Evolutionary conservation across 2,113 vertebrate species (phyloP).

Genomic region (Pseudorhombus dupliciocellatus): DNA sequence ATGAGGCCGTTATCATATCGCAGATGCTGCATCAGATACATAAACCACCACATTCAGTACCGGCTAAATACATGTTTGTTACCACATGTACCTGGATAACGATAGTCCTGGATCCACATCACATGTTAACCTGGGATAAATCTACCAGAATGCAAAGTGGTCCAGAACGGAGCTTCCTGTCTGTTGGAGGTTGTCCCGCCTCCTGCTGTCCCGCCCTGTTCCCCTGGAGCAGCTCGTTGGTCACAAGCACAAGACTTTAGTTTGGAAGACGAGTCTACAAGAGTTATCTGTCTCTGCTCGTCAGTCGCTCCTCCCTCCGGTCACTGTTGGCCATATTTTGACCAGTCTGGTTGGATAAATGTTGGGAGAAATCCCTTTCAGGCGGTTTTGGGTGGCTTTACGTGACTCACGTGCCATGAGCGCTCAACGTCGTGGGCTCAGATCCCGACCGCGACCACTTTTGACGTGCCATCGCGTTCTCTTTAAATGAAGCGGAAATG

Average conservation of each 20-base stretch:
- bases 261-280: neutral
- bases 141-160: no score
- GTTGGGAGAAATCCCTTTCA: conserved; percentile 16
- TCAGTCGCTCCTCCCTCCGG: conserved; percentile 15
- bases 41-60: no score
- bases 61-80: no score
- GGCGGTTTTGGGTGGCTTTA: conserved; percentile 1
- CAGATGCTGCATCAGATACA: no score
- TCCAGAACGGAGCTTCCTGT: no score
- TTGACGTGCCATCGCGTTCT: neutral
- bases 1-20: no score
- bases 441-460: conserved; percentile 10
- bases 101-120: no score
- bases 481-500: conserved; percentile 13
- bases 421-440: neutral
- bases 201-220: neutral
- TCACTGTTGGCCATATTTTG: conserved; percentile 36
- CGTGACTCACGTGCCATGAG: neutral
- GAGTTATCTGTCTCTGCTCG: neutral
- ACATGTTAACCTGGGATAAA: no score
- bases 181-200: no score
- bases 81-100: no score
- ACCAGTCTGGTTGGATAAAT: conserved; percentile 35
- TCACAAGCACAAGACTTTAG: no score
- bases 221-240: no score